Base-by-base conservation (phyloP, 2,113 vertebrate genomes). In the Lophotis ruficrista region DNA sequence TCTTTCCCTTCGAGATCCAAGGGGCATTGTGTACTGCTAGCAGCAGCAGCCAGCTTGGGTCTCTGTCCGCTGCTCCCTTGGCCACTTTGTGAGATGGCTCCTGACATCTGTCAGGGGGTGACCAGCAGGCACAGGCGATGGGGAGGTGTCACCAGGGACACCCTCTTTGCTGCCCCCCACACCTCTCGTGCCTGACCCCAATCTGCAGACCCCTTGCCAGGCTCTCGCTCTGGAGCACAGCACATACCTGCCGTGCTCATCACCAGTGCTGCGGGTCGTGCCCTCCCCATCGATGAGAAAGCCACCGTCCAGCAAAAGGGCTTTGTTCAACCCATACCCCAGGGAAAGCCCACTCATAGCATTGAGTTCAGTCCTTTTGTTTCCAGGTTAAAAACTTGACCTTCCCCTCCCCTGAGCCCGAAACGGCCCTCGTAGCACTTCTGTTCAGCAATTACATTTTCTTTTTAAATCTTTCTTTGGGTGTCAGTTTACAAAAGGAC, bases 341-440 rank as follows among this genome's bases (percentile, higher is more conserved):
- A 65, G 89, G 94, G 95, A 96, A 94, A 92, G 48, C 51, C 83
- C 37, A 30, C 90, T 89, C 69, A 21, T 51, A 89, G 68, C 3
- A 1, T 1, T 77, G 84, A 70, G 83, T 43, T 85, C 77, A 50
- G 58, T 66, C 62, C 89, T 95, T 96, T 95, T 96, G 90, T 96
- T 94, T 50, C 73, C 77, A 83, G 93, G 89, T 95, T 96, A 94
- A 96, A 96, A 96, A 93, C 95, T 85, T 94, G 91, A 96, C 91
- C 95, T 96, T 94, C 66, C 37, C 91, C 81, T 95, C 93, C 87
- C 81, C 70, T 61, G 65, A 93, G 93, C 45, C 87, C 11, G 6
- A 82, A 87, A 87, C 9, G 7, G 83, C 70, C 58, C 70, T 89
- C 13, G 1, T 47, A 92, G 83, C 62, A 75, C 93, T 96, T 95